These are phyloP conservation scores for Athene cunicularia DNA, from an alignment of 2,113 vertebrate genomes.

Conservation along the genomic window DNA sequence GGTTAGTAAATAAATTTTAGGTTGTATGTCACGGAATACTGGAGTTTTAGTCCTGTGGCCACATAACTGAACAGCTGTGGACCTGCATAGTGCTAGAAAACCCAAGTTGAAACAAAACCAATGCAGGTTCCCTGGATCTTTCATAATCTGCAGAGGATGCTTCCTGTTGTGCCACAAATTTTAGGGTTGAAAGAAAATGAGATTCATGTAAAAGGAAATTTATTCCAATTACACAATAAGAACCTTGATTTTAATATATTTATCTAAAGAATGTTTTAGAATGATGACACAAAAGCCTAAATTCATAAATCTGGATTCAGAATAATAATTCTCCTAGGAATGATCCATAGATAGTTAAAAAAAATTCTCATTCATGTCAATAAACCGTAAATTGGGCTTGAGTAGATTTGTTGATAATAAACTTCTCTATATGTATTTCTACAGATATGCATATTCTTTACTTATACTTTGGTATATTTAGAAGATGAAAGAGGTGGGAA, in stretches of 20 bases:
- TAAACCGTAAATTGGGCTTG: neutral
- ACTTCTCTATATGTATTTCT: neutral
- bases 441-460: neutral
- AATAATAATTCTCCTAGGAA: neutral
- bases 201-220: neutral
- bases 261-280: neutral
- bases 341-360: neutral
- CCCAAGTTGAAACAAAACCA: neutral
- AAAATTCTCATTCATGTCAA: neutral
- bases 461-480: neutral
- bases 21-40: no score
- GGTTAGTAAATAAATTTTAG: neutral
- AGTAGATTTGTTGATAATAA: neutral
- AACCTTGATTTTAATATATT: neutral
- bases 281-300: neutral
- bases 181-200: neutral
- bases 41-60: neutral
- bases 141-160: neutral
- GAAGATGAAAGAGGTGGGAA: neutral
- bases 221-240: neutral
- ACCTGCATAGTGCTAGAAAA: neutral
- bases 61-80: neutral
- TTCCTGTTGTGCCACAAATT: neutral
- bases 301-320: neutral
- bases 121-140: neutral